Base-by-base conservation (phyloP, 2,888 invertebrate species). In the Tinea semifulvella region DNA sequence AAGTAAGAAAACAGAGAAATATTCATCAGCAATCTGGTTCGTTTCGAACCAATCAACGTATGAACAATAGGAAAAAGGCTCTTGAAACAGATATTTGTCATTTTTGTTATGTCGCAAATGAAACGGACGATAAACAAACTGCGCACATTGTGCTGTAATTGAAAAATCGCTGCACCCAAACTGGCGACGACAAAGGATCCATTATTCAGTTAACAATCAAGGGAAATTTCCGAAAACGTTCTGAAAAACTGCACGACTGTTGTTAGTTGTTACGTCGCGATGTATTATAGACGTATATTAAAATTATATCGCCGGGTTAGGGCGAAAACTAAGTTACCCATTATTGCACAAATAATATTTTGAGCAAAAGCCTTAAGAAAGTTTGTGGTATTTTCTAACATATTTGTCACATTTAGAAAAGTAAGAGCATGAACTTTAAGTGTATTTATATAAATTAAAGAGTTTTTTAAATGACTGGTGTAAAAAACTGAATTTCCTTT, bases 141-240 rank as follows among this genome's bases (percentile, higher is more conserved):
- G 50, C 52, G 52, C 48, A 58, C 66, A 72, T 76, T 76, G 72
- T 73, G 61, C 65, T 64, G 66, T 79, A 77, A 79, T 79, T 76
- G 76, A 75, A 77, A 75, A 79, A 69, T 75, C 63, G 60, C 53
- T 58, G 58, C 35, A 19, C 61, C n/a, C 65, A 60, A 70, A 70
- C 70, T 69, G 72, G 71, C 58, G 61, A 56, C 60, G 52, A 53
- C 52, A 47, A 50, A 50, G 49, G 49, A 64, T 79, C 51, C 58
- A 77, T 75, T 73, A 80, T 80, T 80, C 71, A 79, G 54, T 54
- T 54, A 65, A 74, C 77, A 79, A 77, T 79, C 74, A 74, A 57
- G 71, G 68, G 68, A 61, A 72, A 60, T 74, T 68, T 63, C 60
- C 65, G 71, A 77, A 77, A 79, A 73, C 75, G 73, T 70, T 55